Base-by-base conservation (phyloP, 1,140 invertebrate genomes). In the Telenomus remus region DNA sequence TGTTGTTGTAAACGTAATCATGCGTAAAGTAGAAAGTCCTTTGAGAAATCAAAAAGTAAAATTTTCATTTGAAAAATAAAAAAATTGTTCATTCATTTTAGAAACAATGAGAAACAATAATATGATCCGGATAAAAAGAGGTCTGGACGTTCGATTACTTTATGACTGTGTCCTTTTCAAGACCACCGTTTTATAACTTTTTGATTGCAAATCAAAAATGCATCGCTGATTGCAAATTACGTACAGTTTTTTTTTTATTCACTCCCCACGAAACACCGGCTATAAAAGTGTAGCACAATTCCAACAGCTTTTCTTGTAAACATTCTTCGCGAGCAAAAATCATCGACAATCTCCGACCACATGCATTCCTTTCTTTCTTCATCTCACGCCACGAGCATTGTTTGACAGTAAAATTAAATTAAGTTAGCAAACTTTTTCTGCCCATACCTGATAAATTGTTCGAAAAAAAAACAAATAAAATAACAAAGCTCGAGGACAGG, bases 21-120 rank as follows among this genome's bases (percentile, higher is more conserved):
- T 53, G 59, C 59, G 59, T 61, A 11, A 61, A 61, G 51, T 61
- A 61, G 59, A 61, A 61, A 61, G 48, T 61, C 44, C 15, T n/a
- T 34, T 57, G 47, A 57, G 19, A 27, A 27, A 27, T n/a, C n/a
- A 27, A 27, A 1, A 27, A 27, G 19, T 6, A 27, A 27, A 27
- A 27, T 27, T 27, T 27, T 6, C 1, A 3, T 27, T 27, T 27
- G 19, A 27, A 27, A n/a, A n/a, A n/a, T n/a, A n/a, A n/a, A n/a
- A n/a, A n/a, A 27, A 27, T 27, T 27, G 6, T 27, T 27, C 19
- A 3, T 27, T 6, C 6, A 27, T 6, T 27, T 27, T n/a, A n/a
- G n/a, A n/a, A n/a, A n/a, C n/a, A n/a, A n/a, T n/a, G n/a, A n/a
- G n/a, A n/a, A n/a, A n/a, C n/a, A n/a, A n/a, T n/a, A n/a, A n/a